These are phyloP conservation scores for Drosophila bocki DNA, from an alignment of 1,140 invertebrate species.

Conservation along the genomic window DNA sequence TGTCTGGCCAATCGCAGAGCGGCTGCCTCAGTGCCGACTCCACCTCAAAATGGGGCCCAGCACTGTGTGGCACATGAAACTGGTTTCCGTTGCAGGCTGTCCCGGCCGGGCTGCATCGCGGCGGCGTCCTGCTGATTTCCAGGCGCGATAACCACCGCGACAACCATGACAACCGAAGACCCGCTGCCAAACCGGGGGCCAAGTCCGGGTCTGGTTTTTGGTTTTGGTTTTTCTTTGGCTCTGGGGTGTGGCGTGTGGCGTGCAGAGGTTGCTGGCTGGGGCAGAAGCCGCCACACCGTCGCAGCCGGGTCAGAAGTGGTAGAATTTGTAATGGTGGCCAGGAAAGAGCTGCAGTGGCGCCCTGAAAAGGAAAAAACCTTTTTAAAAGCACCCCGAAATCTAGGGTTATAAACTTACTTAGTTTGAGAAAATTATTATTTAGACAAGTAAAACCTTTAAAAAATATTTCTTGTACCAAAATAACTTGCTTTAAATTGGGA, in stretches of 20 bases:
- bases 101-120: conserved; percentile 47
- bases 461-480: not conserved
- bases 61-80: conserved; percentile 52
- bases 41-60: conserved; percentile 76
- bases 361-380: not conserved
- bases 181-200: conserved; percentile 59
- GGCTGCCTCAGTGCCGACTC: conserved; percentile 58
- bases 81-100: conserved; percentile 54
- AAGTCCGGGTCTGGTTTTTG: conserved; percentile 29
- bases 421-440: not conserved
- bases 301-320: conserved; percentile 60
- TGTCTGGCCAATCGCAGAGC: conserved; percentile 60
- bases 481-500: no score
- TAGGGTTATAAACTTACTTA: no score
- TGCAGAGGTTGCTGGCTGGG: conserved; percentile 36
- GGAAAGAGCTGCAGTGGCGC: conserved; percentile 38
- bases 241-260: conserved; percentile 51
- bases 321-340: conserved; percentile 79
- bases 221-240: conserved; percentile 31
- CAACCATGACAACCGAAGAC: conserved; percentile 29
- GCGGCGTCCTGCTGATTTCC: conserved; percentile 76
- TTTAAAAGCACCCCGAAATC: no score
- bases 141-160: conserved; percentile 53
- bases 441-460: not conserved
- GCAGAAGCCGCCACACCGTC: conserved; percentile 33